Evolutionary conservation across 1,140 invertebrate genomes (phyloP).

Genomic region (Sinonovacula constricta): DNA sequence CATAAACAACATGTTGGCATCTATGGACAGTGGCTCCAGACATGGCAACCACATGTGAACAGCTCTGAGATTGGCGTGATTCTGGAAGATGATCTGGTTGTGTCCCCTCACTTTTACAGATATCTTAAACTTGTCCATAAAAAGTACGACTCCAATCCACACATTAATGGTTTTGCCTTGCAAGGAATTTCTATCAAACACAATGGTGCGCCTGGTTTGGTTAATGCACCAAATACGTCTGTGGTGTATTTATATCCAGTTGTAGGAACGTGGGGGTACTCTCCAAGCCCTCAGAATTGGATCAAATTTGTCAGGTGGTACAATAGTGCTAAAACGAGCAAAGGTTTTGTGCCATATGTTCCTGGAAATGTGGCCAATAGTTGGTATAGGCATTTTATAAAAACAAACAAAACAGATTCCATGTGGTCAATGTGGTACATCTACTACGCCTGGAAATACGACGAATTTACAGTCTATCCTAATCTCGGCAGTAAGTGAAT

Average conservation of each 20-base stretch:
- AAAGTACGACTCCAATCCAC: constrained; percentile 47
- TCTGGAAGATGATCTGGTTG: constrained; percentile 62
- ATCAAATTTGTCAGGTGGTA: constrained; percentile 59
- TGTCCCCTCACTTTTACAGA: constrained; percentile 57
- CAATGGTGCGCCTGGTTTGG: background rate
- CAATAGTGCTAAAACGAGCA: background rate
- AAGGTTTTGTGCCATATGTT: constrained; percentile 41
- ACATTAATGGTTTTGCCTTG: constrained; percentile 52
- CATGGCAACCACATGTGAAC: constrained; percentile 45
- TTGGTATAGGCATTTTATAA: constrained; percentile 37
- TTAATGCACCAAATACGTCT: background rate
- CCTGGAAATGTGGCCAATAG: constrained; percentile 36
- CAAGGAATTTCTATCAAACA: constrained; percentile 45
- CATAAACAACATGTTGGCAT: no score
- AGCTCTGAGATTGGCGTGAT: constrained; percentile 58
- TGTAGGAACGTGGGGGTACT: constrained; percentile 60
- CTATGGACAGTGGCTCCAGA: no score
- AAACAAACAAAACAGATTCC: constrained; percentile 28
- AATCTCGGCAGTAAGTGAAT: constrained; percentile 35
- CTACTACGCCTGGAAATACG: constrained; percentile 60
- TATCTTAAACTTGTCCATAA: constrained; percentile 58
- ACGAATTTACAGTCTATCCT: constrained; percentile 40
- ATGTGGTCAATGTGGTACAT: constrained; percentile 73
- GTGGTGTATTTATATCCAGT: constrained; percentile 49
- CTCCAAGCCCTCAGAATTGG: constrained; percentile 55